Percentiles rank a stretch among this genome's conserved stretches.
These are phyloP conservation scores for Empidonax traillii DNA, from an alignment of 2,113 vertebrate genomes.

Conservation along the genomic window DNA sequence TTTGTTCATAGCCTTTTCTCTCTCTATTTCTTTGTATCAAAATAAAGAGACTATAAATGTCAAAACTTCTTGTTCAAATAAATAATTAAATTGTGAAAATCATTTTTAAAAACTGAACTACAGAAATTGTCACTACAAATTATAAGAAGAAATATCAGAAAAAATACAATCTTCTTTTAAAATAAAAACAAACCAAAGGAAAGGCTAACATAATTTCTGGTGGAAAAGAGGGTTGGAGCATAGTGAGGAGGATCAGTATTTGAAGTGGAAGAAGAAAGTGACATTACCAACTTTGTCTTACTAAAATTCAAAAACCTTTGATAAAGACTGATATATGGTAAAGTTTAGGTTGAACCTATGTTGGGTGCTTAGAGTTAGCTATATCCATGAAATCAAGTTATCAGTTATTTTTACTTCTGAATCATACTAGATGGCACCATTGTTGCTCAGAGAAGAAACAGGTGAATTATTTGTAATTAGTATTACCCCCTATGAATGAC, in stretches of 20 bases:
- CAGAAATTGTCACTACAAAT: not conserved
- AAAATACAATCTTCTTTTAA: not conserved
- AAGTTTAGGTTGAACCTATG: not conserved
- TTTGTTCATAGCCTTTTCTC: not conserved
- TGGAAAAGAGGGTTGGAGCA: not conserved
- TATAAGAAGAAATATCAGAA: not conserved
- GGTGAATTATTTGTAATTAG: not conserved
- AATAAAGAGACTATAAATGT: not conserved
- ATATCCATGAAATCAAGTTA: not conserved
- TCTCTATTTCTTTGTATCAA: not conserved
- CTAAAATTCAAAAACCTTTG: not conserved
- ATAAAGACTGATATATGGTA: not conserved
- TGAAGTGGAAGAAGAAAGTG: not conserved
- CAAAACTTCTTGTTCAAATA: not conserved
- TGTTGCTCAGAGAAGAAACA: not conserved
- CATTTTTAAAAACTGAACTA: not conserved
- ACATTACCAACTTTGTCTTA: not conserved
- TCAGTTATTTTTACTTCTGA: not conserved
- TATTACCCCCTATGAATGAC: not conserved
- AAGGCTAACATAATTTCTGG: not conserved
- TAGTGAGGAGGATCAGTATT: not conserved
- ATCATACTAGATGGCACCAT: not conserved
- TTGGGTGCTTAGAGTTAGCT: not conserved
- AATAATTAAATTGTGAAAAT: not conserved
- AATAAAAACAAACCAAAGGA: not conserved